Percentiles rank a stretch among this genome's conserved stretches.
Conservation (phyloP, 2,797 vertebrate species). For the Rallus crepitans region DNA sequence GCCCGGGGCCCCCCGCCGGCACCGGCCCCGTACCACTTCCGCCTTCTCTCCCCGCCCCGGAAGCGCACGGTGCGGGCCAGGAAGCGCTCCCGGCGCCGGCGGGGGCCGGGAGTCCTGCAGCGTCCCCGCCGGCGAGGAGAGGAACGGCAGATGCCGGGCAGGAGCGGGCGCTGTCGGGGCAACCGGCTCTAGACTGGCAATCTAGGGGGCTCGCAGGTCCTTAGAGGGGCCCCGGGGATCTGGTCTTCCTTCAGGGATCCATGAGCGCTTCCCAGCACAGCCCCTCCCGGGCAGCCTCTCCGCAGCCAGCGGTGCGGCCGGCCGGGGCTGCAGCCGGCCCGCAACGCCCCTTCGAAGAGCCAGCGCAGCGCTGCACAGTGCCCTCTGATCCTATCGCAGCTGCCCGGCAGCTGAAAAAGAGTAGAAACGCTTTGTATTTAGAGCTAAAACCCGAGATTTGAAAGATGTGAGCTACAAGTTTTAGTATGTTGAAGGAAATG, state of each 20-base stretch:
- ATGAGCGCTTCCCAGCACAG: not conserved
- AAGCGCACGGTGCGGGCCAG: not conserved
- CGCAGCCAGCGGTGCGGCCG: fast-evolving
- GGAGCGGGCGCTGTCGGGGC: too few relatives aligned
- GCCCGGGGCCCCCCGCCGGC: not conserved
- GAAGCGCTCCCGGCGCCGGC: not conserved
- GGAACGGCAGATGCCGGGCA: fast-evolving
- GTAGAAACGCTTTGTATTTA: not conserved
- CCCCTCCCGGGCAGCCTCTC: not conserved
- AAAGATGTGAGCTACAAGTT: not conserved
- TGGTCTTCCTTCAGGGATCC: not conserved
- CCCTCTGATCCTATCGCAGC: not conserved
- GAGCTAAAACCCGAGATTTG: not conserved
- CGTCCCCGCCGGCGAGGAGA: not conserved
- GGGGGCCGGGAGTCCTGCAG: not conserved
- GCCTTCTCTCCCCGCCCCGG: constrained; percentile 30
- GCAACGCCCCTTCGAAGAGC: fast-evolving
- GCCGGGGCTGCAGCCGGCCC: not conserved
- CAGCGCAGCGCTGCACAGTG: fast-evolving
- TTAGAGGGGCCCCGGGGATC: fast-evolving
- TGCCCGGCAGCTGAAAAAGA: not conserved
- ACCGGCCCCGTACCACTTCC: not conserved
- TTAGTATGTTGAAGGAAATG: not conserved
- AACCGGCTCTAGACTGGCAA: fast-evolving
- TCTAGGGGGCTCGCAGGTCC: not conserved